Percentiles rank a stretch among this genome's conserved stretches.
These are phyloP conservation scores for Ophion ellenae DNA, from an alignment of 2,888 invertebrate genomes.

Conservation along the genomic window DNA sequence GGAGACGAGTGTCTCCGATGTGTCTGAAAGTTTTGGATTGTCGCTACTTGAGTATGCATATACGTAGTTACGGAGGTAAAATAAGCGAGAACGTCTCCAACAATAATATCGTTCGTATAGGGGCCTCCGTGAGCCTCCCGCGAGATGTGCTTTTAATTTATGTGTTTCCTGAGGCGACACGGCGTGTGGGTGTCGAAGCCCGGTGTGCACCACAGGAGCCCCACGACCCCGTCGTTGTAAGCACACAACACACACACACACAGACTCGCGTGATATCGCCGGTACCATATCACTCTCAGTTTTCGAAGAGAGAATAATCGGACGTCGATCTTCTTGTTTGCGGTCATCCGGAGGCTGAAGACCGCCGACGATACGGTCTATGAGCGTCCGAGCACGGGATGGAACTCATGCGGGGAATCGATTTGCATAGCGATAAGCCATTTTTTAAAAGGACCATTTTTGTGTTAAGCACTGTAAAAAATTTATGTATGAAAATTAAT, in stretches of 20 bases:
- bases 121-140: conserved; percentile 37
- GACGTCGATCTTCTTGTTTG: neutral
- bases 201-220: conserved; percentile 79
- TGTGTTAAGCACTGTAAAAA: no score
- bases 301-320: conserved; percentile 33
- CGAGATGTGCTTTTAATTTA: conserved; percentile 75
- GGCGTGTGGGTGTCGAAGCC: conserved; percentile 83
- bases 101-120: conserved; percentile 57
- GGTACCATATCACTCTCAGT: conserved; percentile 17
- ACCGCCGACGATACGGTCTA: no score
- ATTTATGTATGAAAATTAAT: no score
- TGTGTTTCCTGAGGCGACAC: conserved; percentile 81
- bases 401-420: no score
- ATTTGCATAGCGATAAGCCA: no score
- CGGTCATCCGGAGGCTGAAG: no score
- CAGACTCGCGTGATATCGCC: neutral
- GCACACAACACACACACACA: conserved; percentile 24
- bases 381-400: no score
- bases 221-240: conserved; percentile 56
- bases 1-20: conserved; percentile 63
- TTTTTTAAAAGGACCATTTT: no score
- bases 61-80: conserved; percentile 4
- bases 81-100: conserved; percentile 45
- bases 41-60: conserved; percentile 11
- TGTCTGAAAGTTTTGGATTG: conserved; percentile 37